A percentile compares a stretch with the other conserved stretches of the same genome.
phyloP scores from a whole-genome alignment of 2,797 vertebrate genomes.

The Steatocranus sp. region DNA sequence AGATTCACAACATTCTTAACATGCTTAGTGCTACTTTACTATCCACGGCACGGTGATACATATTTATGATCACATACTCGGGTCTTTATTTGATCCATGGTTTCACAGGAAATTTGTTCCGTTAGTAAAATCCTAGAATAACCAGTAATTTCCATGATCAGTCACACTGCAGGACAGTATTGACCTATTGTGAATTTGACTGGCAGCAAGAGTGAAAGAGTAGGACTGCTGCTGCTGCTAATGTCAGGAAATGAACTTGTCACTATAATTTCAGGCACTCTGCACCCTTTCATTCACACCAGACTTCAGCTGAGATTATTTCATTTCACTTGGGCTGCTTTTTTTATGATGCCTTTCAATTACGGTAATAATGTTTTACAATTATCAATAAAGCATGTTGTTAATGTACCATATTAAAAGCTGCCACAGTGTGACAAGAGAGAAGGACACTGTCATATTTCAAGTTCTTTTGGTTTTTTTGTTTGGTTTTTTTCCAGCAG shows the following conservation, averaged over 20 bases:
- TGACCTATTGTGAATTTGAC: slow-evolving; percentile 34
- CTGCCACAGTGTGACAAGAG: neutral
- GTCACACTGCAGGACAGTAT: slow-evolving; percentile 47
- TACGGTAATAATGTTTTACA: slow-evolving; percentile 40
- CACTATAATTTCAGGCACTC: slow-evolving; percentile 23
- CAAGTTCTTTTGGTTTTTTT: neutral
- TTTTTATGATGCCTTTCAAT: slow-evolving; percentile 34
- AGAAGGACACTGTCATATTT: neutral
- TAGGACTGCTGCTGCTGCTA: slow-evolving; percentile 2
- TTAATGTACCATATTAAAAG: neutral
- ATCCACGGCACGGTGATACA: neutral
- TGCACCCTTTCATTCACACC: slow-evolving; percentile 20
- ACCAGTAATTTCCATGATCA: slow-evolving; percentile 15
- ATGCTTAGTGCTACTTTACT: neutral
- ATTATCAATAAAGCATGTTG: slow-evolving; percentile 18
- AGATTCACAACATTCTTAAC: neutral
- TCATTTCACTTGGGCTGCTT: neutral
- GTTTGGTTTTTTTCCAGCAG: neutral
- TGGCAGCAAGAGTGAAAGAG: slow-evolving; percentile 39
- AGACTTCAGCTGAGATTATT: slow-evolving; percentile 29
- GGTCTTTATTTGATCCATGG: neutral
- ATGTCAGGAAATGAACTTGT: slow-evolving; percentile 57
- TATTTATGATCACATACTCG: neutral
- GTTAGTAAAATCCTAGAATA: neutral
- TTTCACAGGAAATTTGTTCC: neutral